phyloP scores from a whole-genome alignment of 2,888 invertebrate species.

The Drosophila siamana region DNA sequence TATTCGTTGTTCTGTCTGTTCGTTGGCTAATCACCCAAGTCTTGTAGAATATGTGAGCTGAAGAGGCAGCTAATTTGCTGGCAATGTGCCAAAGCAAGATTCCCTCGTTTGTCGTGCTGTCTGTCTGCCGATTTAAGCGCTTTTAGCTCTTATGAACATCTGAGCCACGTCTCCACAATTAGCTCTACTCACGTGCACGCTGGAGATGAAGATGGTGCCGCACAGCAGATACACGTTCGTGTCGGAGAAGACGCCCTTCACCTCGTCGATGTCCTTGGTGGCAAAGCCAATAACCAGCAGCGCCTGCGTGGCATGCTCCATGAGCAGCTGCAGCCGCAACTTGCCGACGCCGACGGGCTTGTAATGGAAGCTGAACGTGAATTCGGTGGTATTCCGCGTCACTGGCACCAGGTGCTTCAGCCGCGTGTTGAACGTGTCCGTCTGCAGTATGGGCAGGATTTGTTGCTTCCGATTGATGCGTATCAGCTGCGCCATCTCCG shows the following conservation, averaged over 20 bases:
- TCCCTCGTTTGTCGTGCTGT: no score
- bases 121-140: no score
- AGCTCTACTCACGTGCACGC: slow-evolving; percentile 97
- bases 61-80: no score
- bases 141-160: no score
- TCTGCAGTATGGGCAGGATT: slow-evolving; percentile 93
- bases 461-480: slow-evolving; percentile 88
- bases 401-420: slow-evolving; percentile 91
- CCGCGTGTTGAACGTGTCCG: slow-evolving; percentile 93
- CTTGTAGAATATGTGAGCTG: no score
- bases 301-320: slow-evolving; percentile 90
- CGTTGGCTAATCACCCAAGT: no score
- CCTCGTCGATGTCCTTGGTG: slow-evolving; percentile 97
- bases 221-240: slow-evolving; percentile 96
- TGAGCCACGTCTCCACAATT: no score
- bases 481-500: slow-evolving; percentile 88
- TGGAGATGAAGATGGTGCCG: slow-evolving; percentile 95
- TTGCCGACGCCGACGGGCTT: slow-evolving; percentile 92
- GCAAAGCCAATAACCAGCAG: slow-evolving; percentile 90
- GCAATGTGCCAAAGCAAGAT: no score
- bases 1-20: no score
- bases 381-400: slow-evolving; percentile 87
- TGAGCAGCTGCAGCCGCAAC: slow-evolving; percentile 91
- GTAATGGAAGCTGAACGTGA: slow-evolving; percentile 90
- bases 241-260: slow-evolving; percentile 97